Percentiles rank a stretch among this genome's conserved stretches.
These are phyloP conservation scores for Busseola fusca DNA, from an alignment of 2,888 invertebrate species.

Conservation along the genomic window DNA sequence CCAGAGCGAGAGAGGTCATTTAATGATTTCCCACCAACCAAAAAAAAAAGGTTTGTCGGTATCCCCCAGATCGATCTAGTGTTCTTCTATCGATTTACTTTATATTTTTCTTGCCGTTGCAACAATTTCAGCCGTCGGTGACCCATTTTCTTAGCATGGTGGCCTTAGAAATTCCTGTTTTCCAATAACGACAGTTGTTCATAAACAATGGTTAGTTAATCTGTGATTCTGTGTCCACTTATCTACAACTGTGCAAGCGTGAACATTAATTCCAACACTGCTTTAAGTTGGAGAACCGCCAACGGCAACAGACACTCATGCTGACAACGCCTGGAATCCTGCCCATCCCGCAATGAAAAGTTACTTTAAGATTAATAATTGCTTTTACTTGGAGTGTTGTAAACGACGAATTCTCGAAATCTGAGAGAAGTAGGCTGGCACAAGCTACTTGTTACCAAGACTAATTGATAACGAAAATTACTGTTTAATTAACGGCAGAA, in stretches of 20 bases:
- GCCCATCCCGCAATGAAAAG: slow-evolving; percentile 52
- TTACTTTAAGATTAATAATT: slow-evolving; percentile 53
- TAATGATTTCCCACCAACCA: too few species aligned
- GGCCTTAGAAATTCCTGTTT: not conserved
- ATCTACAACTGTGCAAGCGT: slow-evolving; percentile 42
- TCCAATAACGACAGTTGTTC: not conserved
- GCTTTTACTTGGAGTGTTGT: slow-evolving; percentile 32
- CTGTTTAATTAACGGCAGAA: not conserved
- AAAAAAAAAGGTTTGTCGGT: not conserved
- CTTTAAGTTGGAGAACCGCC: slow-evolving; percentile 49
- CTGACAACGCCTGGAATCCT: slow-evolving; percentile 53
- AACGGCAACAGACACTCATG: slow-evolving; percentile 48
- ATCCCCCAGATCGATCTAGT: not conserved
- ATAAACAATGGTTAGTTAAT: slow-evolving; percentile 36
- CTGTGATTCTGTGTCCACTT: slow-evolving; percentile 54
- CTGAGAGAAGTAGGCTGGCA: not conserved
- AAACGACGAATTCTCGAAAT: slow-evolving; percentile 17
- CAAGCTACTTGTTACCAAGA: not conserved
- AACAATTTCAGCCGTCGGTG: not conserved
- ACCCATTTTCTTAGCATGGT: not conserved
- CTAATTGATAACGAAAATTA: not conserved
- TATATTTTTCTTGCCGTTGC: not conserved
- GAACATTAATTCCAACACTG: slow-evolving; percentile 51
- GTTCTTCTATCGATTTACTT: too few species aligned
- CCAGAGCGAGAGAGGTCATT: too few species aligned